Conservation (phyloP, 2,888 invertebrate genomes). For the Ariolimax columbianus region DNA sequence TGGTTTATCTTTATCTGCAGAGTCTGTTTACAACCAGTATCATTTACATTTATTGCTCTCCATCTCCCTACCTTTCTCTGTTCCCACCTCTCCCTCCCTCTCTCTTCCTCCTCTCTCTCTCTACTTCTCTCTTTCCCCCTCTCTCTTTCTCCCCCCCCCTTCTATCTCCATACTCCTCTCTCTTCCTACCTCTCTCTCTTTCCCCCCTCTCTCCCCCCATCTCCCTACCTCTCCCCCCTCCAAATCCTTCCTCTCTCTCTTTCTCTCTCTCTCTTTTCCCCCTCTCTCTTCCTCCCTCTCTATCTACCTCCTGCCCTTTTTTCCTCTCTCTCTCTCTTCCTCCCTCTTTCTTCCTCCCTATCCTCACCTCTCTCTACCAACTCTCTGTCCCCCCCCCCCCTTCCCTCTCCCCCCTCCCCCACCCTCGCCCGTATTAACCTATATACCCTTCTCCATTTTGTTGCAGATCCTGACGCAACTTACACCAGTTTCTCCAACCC, state of each 20-base stretch:
- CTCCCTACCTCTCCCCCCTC: background rate
- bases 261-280: background rate
- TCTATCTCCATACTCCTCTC: background rate
- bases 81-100: too few species aligned
- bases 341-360: background rate
- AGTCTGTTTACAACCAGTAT: too few species aligned
- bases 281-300: slow-evolving; percentile 1
- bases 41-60: too few species aligned
- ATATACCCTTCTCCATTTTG: background rate
- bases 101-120: background rate
- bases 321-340: background rate
- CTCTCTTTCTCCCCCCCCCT: background rate
- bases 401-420: too few species aligned
- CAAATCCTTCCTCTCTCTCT: too few species aligned
- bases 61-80: too few species aligned
- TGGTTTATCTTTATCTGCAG: too few species aligned
- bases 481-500: slow-evolving; percentile 91
- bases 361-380: background rate
- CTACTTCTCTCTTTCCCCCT: background rate
- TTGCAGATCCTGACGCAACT: slow-evolving; percentile 90
- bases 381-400: slow-evolving; percentile 7
- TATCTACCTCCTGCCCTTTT: background rate
- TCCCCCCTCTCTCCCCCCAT: background rate
- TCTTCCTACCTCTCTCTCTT: background rate
- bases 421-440: too few species aligned